phyloP scores from a whole-genome alignment of 2,113 vertebrate species.

The Dromaius novaehollandiae region DNA sequence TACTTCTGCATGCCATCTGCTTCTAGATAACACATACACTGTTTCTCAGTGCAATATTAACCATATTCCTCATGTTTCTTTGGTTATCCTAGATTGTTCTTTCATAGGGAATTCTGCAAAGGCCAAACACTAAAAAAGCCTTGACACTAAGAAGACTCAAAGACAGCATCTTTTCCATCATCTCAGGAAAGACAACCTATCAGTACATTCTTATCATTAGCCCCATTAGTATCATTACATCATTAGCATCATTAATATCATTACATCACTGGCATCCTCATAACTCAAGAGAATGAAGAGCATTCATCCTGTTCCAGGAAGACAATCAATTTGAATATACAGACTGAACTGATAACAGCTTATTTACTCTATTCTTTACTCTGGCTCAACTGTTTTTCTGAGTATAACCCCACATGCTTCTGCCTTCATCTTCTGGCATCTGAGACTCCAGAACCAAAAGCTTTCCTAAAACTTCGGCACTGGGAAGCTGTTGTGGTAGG shows the following conservation, averaged over 20 bases:
- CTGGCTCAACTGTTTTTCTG: neutral
- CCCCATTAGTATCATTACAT: neutral
- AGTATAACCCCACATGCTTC: neutral
- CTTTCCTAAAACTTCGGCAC: neutral
- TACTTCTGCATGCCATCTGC: neutral
- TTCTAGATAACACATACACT: neutral
- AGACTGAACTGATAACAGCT: neutral
- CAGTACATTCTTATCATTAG: neutral
- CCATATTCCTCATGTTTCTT: neutral
- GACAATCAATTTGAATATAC: neutral
- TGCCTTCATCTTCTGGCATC: neutral
- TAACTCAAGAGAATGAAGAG: neutral
- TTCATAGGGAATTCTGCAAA: neutral
- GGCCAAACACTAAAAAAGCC: neutral
- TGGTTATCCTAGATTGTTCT: neutral
- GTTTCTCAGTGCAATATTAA: neutral
- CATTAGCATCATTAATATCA: neutral
- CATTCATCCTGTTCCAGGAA: neutral
- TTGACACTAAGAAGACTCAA: neutral
- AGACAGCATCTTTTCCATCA: neutral
- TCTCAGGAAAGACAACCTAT: neutral
- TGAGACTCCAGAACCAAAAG: neutral
- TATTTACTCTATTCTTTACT: neutral
- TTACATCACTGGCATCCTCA: neutral
- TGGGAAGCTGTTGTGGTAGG: neutral